phyloP scores from a whole-genome alignment of 2,888 invertebrate genomes.

The Harpalus rubripes region DNA sequence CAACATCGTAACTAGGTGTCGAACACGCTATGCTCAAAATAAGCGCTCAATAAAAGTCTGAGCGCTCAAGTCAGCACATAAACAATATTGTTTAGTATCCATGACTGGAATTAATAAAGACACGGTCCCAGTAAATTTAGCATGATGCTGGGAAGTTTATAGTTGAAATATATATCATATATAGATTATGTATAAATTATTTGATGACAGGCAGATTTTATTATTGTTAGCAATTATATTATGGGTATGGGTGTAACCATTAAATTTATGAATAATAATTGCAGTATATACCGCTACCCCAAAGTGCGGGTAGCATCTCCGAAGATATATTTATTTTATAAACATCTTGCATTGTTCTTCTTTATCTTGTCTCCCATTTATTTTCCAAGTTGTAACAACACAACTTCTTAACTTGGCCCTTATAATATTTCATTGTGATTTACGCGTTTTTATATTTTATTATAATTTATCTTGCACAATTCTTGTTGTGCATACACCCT shows the following conservation, averaged over 20 bases:
- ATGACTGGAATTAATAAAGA: slow-evolving; percentile 60
- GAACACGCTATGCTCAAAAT: slow-evolving; percentile 72
- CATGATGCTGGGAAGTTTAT: slow-evolving; percentile 29
- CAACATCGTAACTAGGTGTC: slow-evolving; percentile 72
- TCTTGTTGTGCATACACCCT: background rate
- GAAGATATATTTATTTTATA: background rate
- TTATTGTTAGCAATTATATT: too few species aligned
- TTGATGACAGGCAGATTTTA: too few species aligned
- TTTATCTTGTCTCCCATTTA: background rate
- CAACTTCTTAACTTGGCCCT: background rate
- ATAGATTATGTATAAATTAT: too few species aligned
- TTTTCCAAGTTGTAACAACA: slow-evolving; percentile 1
- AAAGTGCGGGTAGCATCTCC: too few species aligned
- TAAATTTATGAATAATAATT: too few species aligned
- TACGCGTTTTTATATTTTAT: slow-evolving; percentile 7
- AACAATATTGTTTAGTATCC: slow-evolving; percentile 69
- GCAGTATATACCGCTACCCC: too few species aligned
- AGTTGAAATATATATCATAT: background rate
- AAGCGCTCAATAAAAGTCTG: slow-evolving; percentile 72
- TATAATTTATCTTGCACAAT: background rate
- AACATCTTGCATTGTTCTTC: background rate
- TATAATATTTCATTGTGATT: background rate
- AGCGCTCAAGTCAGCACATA: slow-evolving; percentile 70
- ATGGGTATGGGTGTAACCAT: too few species aligned
- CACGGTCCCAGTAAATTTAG: slow-evolving; percentile 26